Evolutionary conservation across 2,888 invertebrate species (phyloP).

Genomic region (Acrobasis repandana): DNA sequence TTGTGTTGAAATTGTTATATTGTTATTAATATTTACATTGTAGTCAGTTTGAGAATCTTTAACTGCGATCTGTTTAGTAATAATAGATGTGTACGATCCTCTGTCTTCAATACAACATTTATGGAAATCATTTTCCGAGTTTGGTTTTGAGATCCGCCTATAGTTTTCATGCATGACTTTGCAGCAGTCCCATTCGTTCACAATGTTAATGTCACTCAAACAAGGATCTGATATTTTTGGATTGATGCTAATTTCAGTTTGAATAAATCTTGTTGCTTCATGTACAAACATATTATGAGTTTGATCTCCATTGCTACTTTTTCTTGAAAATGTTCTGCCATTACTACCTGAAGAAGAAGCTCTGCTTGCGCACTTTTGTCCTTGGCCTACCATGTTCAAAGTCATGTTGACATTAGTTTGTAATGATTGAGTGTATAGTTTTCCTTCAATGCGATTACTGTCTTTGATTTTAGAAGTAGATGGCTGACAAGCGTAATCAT

Average conservation of each 20-base stretch:
- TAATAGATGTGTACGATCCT: background rate
- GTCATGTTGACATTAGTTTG: conserved; percentile 56
- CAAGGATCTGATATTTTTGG: conserved; percentile 69
- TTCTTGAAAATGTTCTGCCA: background rate
- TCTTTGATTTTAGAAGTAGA: conserved; percentile 27
- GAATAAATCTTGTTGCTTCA: conserved; percentile 63
- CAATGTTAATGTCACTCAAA: conserved; percentile 62
- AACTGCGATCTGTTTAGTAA: conserved; percentile 10
- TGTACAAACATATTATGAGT: conserved; percentile 33
- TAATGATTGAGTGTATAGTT: conserved; percentile 56
- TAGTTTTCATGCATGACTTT: conserved; percentile 52
- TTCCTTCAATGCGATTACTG: conserved; percentile 12
- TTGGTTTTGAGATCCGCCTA: conserved; percentile 40
- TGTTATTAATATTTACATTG: conserved; percentile 10
- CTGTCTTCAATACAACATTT: background rate
- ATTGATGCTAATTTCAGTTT: conserved; percentile 74
- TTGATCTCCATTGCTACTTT: background rate
- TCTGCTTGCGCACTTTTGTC: conserved; percentile 9
- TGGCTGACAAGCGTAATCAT: conserved; percentile 28
- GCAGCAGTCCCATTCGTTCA: conserved; percentile 52
- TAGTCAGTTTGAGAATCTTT: conserved; percentile 13
- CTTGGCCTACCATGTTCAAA: conserved; percentile 42
- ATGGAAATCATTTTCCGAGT: conserved; percentile 25
- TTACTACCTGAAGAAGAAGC: background rate
- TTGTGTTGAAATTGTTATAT: conserved; percentile 14